Percentiles rank a stretch among this genome's conserved stretches.
These are phyloP conservation scores for Netelia melanura DNA, from an alignment of 2,888 invertebrate genomes.

Conservation along the genomic window DNA sequence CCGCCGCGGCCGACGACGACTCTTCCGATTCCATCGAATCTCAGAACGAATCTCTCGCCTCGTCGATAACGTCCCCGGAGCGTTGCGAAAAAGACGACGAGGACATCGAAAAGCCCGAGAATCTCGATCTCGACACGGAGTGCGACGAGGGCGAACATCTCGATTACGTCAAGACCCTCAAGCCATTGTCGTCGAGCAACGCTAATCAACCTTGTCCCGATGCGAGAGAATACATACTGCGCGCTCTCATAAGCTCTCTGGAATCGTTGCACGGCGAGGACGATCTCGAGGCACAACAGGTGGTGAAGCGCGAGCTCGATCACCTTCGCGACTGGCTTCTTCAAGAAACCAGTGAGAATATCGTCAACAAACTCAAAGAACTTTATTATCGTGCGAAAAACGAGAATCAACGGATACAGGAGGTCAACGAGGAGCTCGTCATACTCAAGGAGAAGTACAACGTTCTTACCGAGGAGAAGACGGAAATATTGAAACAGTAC, in stretches of 20 bases:
- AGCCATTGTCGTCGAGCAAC: conserved; percentile 74
- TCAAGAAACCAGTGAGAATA: conserved; percentile 77
- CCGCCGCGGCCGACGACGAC: conserved; percentile 62
- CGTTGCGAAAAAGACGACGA: conserved; percentile 51
- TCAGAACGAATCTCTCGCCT: conserved; percentile 56
- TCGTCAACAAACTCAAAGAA: conserved; percentile 77
- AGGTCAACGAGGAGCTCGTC: conserved; percentile 91
- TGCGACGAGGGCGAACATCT: conserved; percentile 71
- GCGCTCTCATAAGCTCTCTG: conserved; percentile 76
- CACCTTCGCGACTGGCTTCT: conserved; percentile 79
- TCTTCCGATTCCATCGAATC: conserved; percentile 69
- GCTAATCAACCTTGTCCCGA: conserved; percentile 65
- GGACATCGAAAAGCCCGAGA: conserved; percentile 67
- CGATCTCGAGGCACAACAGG: conserved; percentile 74
- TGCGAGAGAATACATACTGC: conserved; percentile 76
- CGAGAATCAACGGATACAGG: conserved; percentile 87
- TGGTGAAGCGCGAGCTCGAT: conserved; percentile 78
- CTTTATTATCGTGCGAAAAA: conserved; percentile 79
- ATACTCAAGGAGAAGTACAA: conserved; percentile 91
- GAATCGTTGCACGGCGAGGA: conserved; percentile 76
- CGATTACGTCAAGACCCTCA: conserved; percentile 78
- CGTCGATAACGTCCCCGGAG: neutral
- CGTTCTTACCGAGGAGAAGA: conserved; percentile 88
- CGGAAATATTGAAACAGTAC: conserved; percentile 88
- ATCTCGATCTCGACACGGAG: conserved; percentile 68